Percentiles rank a stretch among this genome's conserved stretches.
These are phyloP conservation scores for Melipona quadrifasciata DNA, from an alignment of 1,140 invertebrate species.

Conservation along the genomic window DNA sequence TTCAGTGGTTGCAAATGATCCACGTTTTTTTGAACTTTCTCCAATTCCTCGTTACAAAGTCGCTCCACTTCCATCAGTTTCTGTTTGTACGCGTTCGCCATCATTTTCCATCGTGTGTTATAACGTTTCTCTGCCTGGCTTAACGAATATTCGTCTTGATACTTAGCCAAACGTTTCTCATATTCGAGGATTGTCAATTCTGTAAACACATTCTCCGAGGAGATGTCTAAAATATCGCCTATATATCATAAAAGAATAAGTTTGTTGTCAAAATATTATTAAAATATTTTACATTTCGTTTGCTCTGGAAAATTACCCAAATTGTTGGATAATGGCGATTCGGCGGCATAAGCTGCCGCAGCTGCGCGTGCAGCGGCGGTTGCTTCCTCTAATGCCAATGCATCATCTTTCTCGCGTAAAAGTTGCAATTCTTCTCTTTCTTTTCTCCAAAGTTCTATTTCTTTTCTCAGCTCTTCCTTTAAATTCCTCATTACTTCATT, in stretches of 20 bases:
- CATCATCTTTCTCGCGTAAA: slow-evolving; percentile 56
- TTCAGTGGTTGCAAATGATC: slow-evolving; percentile 58
- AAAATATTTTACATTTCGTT: neutral
- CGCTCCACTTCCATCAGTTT: slow-evolving; percentile 65
- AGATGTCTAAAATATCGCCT: slow-evolving; percentile 45
- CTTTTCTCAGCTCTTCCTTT: slow-evolving; percentile 47
- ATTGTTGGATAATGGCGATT: slow-evolving; percentile 61
- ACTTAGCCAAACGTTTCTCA: slow-evolving; percentile 66
- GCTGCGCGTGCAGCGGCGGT: slow-evolving; percentile 65
- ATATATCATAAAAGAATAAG: neutral
- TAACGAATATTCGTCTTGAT: slow-evolving; percentile 55
- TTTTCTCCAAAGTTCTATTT: slow-evolving; percentile 60
- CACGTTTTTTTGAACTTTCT: slow-evolving; percentile 64
- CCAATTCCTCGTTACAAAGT: slow-evolving; percentile 66
- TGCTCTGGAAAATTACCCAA: slow-evolving; percentile 30
- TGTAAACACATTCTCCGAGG: slow-evolving; percentile 24
- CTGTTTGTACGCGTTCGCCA: slow-evolving; percentile 61
- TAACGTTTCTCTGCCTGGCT: slow-evolving; percentile 66
- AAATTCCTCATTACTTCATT: slow-evolving; percentile 46
- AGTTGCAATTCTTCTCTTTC: slow-evolving; percentile 63
- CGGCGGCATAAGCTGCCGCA: slow-evolving; percentile 63
- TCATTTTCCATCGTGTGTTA: slow-evolving; percentile 54
- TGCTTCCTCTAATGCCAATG: slow-evolving; percentile 63
- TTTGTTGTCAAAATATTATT: neutral
- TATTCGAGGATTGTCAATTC: slow-evolving; percentile 64